Percentiles rank a stretch among this genome's conserved stretches.
Evolutionary conservation across 2,888 invertebrate species (phyloP).

Genomic region (Eledona agricola): DNA sequence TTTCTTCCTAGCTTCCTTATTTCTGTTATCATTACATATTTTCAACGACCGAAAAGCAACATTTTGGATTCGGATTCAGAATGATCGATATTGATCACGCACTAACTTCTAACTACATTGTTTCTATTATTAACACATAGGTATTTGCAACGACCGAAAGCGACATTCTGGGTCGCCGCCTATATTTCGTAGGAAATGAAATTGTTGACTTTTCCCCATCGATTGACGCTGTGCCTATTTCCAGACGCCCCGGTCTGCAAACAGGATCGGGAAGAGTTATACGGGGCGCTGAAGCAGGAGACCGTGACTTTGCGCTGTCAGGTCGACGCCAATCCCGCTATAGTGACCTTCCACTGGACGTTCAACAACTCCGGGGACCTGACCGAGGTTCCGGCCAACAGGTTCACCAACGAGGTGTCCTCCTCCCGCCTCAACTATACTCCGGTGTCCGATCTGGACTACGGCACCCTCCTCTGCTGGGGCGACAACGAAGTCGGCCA

Average conservation of each 20-base stretch:
- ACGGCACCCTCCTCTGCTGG: constrained; percentile 88
- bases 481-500: constrained; percentile 84
- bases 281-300: constrained; percentile 88
- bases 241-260: constrained; percentile 81
- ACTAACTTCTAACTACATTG: no score
- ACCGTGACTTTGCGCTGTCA: constrained; percentile 86
- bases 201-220: background rate
- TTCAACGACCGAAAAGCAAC: no score
- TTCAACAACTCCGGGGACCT: constrained; percentile 92
- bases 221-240: constrained; percentile 39
- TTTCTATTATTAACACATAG: no score
- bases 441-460: constrained; percentile 86
- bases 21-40: no score
- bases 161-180: no score
- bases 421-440: constrained; percentile 83
- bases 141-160: no score
- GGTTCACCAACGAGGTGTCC: constrained; percentile 73
- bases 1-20: no score
- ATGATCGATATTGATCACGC: no score
- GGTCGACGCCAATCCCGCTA: constrained; percentile 88
- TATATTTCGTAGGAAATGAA: background rate
- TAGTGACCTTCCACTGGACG: constrained; percentile 88
- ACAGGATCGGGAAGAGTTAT: constrained; percentile 80
- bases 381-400: constrained; percentile 76
- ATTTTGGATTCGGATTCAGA: no score